Conservation (phyloP, 2,888 invertebrate species). For the Mesorhabditis belari region DNA sequence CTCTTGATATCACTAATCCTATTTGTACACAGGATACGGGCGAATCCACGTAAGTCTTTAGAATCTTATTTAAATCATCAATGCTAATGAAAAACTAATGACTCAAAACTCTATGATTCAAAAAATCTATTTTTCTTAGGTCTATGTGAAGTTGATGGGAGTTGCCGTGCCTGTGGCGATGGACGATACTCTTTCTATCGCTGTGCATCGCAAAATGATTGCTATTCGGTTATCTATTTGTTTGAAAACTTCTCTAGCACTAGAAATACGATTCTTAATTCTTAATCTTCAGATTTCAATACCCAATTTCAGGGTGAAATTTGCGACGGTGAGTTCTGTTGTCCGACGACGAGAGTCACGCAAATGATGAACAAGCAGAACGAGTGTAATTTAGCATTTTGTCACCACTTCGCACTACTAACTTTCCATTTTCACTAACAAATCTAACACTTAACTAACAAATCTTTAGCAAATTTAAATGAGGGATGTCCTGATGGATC, state of each 20-base stretch:
- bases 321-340: conserved; percentile 36
- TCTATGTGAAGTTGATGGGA: conserved; percentile 29
- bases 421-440: too few relatives aligned
- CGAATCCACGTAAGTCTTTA: too few relatives aligned
- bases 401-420: background rate
- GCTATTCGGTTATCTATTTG: background rate
- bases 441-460: conserved; percentile 1
- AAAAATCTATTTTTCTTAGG: too few relatives aligned
- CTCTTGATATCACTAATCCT: too few relatives aligned
- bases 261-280: too few relatives aligned
- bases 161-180: conserved; percentile 30
- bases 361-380: conserved; percentile 12
- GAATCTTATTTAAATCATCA: too few relatives aligned
- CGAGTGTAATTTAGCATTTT: conserved; percentile 16
- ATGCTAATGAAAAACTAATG: too few relatives aligned
- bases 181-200: conserved; percentile 32
- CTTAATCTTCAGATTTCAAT: background rate
- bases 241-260: too few relatives aligned
- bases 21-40: too few relatives aligned
- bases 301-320: conserved; percentile 14
- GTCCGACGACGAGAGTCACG: conserved; percentile 21
- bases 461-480: conserved; percentile 3
- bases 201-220: conserved; percentile 19
- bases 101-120: too few relatives aligned
- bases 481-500: conserved; percentile 28